Conservation (phyloP, 2,888 invertebrate species). For the Dynastes grantii region DNA sequence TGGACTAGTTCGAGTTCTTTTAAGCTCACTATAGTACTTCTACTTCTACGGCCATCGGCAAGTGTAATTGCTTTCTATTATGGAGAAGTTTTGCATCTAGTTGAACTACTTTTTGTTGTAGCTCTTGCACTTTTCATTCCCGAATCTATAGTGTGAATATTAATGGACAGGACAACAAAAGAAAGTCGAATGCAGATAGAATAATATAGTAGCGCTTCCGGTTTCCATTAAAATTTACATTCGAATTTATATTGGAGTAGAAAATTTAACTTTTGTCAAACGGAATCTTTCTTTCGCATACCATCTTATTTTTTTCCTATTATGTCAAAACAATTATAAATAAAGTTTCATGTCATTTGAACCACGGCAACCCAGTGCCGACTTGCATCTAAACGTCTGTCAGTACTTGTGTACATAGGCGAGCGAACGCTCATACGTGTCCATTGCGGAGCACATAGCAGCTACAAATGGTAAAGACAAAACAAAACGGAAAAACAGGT, state of each 20-base stretch:
- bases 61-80: conserved; percentile 37
- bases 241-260: background rate
- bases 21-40: conserved; percentile 11
- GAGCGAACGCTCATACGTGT: too few species aligned
- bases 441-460: too few species aligned
- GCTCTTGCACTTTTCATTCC: background rate
- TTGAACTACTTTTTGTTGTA: conserved; percentile 23
- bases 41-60: conserved; percentile 2
- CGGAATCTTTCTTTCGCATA: too few species aligned
- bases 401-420: too few species aligned
- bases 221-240: conserved; percentile 8
- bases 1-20: conserved; percentile 20
- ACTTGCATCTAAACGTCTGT: too few species aligned
- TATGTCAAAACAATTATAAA: too few species aligned
- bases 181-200: background rate
- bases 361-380: too few species aligned
- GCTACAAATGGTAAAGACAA: too few species aligned
- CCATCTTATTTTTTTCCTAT: too few species aligned
- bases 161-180: background rate
- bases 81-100: conserved; percentile 25
- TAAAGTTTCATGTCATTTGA: too few species aligned
- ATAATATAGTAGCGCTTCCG: background rate
- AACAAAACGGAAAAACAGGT: too few species aligned
- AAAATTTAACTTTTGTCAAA: too few species aligned
- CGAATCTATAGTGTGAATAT: conserved; percentile 8